Base-by-base conservation (phyloP, 2,888 invertebrate genomes). In the Onchidella celtica region DNA sequence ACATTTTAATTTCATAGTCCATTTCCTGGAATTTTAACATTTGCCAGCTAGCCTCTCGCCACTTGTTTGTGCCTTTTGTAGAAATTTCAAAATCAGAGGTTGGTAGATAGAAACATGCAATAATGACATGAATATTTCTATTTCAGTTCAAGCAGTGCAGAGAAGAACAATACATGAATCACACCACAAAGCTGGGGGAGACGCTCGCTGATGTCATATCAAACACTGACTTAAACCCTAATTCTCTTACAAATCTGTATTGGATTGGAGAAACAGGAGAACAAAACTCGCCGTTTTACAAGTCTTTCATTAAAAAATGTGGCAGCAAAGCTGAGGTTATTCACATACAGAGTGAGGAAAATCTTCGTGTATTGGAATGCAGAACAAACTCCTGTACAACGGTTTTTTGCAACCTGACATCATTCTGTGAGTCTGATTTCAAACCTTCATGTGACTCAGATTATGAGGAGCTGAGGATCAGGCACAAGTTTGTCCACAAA, bases 331-430 rank as follows among this genome's bases (percentile, higher is more conserved):
- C 21, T 14, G 27, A 24, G 9, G 29, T 75, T 9, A 38, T 47
- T 6, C 40, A 29, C 4, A 21, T 75, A 24, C 9, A 0, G 36
- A 36, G 14, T 38, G 78, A 55, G 11, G 38, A 68, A 1, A 59
- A 69, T n/a, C 36, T 69, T 38, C 6, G 11, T 3, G 0, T 27
- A 21, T 6, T 59, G 69, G 4, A 55, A 3, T 29, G 21, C 11
- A 21, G 17, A 9, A 3, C 57, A n/a, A n/a, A 68, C 0, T 11
- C 9, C 6, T 27, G 24, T 14, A 38, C 69, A n/a, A 59, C 27
- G 21, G 59, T 78, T 6, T 36, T 78, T 57, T 78, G 78, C 63
- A 32, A 72, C 27, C 24, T 72, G 63, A 72, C 79, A 1, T 59
- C 59, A 38, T 78, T 78, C 78, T 29, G 69, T 69, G 69, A 78